A percentile compares a stretch with the other conserved stretches of the same genome.
Conservation (phyloP, 2,113 vertebrate species). For the Scortum barcoo region DNA sequence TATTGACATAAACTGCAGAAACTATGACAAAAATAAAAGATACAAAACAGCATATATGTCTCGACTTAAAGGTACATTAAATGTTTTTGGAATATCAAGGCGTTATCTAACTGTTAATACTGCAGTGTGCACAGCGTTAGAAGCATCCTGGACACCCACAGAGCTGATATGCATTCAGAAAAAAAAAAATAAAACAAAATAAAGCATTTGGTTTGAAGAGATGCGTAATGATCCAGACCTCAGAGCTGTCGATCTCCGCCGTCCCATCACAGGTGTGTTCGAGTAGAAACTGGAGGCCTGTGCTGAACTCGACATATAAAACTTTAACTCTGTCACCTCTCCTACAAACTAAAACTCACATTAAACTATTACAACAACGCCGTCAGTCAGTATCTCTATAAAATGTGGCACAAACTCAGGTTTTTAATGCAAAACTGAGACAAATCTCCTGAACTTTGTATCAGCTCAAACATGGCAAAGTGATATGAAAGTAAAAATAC, state of each 20-base stretch:
- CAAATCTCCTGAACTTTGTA: conserved; percentile 10
- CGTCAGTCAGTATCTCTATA: conserved; percentile 8
- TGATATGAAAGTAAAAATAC: conserved; percentile 35
- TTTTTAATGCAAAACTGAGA: background rate
- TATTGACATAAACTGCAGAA: conserved; percentile 63
- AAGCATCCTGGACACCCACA: conserved; percentile 37
- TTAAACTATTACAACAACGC: conserved; percentile 9
- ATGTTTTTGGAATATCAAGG: conserved; percentile 77
- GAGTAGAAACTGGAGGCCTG: conserved; percentile 26
- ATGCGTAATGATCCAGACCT: conserved; percentile 26
- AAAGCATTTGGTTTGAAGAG: conserved; percentile 68
- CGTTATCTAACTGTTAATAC: conserved; percentile 69
- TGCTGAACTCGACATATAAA: conserved; percentile 23
- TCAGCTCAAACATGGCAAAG: conserved; percentile 24
- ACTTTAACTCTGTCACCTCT: background rate
- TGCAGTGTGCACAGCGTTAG: conserved; percentile 67
- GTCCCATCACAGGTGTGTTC: background rate
- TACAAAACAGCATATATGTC: conserved; percentile 71
- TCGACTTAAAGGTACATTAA: conserved; percentile 67
- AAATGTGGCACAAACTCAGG: conserved; percentile 6
- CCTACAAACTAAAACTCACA: conserved; percentile 10
- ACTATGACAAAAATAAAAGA: conserved; percentile 58
- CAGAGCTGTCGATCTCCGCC: conserved; percentile 4
- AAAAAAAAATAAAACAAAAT: conserved; percentile 32
- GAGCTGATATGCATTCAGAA: conserved; percentile 52